Evolutionary conservation across 2,113 vertebrate species (phyloP).

Genomic region (Cyanoderma ruficeps): DNA sequence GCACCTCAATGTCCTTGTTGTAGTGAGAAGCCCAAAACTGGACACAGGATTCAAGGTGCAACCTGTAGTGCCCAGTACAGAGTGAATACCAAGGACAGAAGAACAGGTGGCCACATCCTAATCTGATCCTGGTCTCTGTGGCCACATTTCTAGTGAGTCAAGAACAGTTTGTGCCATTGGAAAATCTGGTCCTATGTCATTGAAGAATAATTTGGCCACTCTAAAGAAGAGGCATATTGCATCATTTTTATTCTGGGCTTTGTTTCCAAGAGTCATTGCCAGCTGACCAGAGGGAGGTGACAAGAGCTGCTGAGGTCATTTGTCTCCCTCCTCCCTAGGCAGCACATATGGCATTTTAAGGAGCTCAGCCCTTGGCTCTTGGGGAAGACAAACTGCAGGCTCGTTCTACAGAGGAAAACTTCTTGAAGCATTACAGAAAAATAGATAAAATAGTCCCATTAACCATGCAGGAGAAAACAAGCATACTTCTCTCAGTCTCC

Average conservation of each 20-base stretch:
- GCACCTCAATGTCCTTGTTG: not conserved
- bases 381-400: not conserved
- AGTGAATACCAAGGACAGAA: not conserved
- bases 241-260: not conserved
- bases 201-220: not conserved
- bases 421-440: not conserved
- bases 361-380: not conserved
- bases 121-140: not conserved
- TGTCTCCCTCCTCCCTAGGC: not conserved
- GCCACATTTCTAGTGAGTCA: not conserved
- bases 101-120: not conserved
- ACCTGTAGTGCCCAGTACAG: not conserved
- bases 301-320: not conserved
- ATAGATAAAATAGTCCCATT: not conserved
- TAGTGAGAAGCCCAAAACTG: not conserved
- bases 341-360: not conserved
- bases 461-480: not conserved
- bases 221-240: not conserved
- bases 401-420: not conserved
- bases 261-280: not conserved
- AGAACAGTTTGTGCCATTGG: not conserved
- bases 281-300: not conserved
- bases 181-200: not conserved
- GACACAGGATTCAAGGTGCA: accelerated
- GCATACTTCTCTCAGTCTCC: not conserved